Conservation (phyloP, 2,113 vertebrate genomes). For the Falcunculus frontatus region DNA sequence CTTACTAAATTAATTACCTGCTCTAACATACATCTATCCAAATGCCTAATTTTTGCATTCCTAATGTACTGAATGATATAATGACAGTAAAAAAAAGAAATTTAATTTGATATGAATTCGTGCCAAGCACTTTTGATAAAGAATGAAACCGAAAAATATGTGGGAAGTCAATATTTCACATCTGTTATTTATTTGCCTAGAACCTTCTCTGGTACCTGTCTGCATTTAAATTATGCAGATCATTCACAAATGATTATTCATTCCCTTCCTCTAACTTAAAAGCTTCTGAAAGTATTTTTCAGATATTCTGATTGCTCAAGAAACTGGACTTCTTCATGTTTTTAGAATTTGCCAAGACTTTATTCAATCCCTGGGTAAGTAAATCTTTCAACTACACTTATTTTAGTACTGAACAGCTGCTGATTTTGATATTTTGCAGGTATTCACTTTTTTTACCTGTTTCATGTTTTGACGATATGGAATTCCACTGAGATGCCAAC, state of each 20-base stretch:
- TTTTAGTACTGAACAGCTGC: neutral
- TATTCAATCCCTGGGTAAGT: neutral
- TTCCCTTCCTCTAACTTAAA: neutral
- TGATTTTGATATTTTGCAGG: neutral
- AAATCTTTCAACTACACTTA: neutral
- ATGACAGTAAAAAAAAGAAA: neutral
- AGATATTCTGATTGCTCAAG: neutral
- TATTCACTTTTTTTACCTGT: neutral
- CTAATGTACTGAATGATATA: neutral
- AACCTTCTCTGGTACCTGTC: neutral
- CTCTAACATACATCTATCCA: neutral
- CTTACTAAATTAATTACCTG: neutral
- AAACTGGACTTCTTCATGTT: neutral
- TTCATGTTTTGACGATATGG: neutral
- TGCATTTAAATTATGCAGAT: neutral
- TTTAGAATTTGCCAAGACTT: neutral
- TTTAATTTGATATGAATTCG: neutral
- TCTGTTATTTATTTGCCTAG: slow-evolving; percentile 5
- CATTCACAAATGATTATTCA: neutral
- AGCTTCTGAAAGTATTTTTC: neutral
- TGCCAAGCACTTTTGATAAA: neutral
- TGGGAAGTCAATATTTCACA: neutral
- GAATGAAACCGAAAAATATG: neutral
- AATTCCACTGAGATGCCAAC: neutral
- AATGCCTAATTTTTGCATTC: neutral